Base-by-base conservation (phyloP, 2,113 vertebrate genomes). In the Hypocryptadius cinnamomeus region DNA sequence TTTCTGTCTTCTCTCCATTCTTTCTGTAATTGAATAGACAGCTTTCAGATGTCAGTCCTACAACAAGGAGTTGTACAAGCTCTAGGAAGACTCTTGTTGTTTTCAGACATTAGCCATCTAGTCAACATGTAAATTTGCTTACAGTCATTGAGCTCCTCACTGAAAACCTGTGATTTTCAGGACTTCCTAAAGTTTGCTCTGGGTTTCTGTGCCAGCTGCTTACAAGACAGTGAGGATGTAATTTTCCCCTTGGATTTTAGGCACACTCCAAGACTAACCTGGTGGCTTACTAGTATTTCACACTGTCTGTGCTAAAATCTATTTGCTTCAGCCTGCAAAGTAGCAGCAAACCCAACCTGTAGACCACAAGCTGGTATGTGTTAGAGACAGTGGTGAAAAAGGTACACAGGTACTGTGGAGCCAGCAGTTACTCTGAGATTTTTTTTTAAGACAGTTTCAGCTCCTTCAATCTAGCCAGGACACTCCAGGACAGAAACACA, bases 1-100 rank as follows among this genome's bases (percentile, higher is more conserved):
- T 99, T 98, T 97, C 99, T 98, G 98, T 99, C 99, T 98, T 99
- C 99, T 97, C 99, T 98, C 99, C 99, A 99, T 97, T 99, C 99
- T 98, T 99, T 99, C 99, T 99, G 96, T 78, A 98, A 84, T 91
- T 68, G 54, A 87, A 94, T 10, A 94, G 89, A 93, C 87, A 97
- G 82, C 92, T 95, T 92, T 95, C 66, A 96, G 87, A 72, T 39
- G 51, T 70, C 85, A 88, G 47, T 73, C 66, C 89, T 70, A 14
- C 25, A 87, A 92, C 74, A 87, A 9, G 64, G 78, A 80, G 78
- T 57, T 0, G 9, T 39, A 56, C 44, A 80, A 85, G 39, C 47
- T 77, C 66, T 76, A 73, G 59, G 42, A 95, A 91, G 61, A 77
- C 44, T 60, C 61, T 53, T 31, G 18, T 18, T 54, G 61, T 31